Base-by-base conservation (phyloP, 2,888 invertebrate genomes). In the Acanthacorydalis orientalis region DNA sequence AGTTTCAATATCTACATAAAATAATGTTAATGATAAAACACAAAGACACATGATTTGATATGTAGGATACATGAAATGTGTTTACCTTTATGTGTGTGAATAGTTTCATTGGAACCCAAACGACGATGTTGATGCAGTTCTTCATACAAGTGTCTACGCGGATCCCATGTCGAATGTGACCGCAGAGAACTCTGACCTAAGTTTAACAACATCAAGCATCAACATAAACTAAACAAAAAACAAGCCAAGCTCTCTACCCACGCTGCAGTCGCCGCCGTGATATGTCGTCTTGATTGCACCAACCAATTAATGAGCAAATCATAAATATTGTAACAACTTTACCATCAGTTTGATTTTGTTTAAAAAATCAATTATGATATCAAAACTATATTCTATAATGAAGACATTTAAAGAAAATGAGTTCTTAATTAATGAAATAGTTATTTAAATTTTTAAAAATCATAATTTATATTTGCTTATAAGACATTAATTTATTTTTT, bases 61-160 rank as follows among this genome's bases (percentile, higher is more conserved):
- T 37, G 37, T 37, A 37, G n/a, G n/a, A 12, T 35, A 35, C 7
- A n/a, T 11, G 11, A 35, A 35, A n/a, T 35, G 16, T 4, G 14
- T 34, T 46, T 65, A 65, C 65, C 66, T 66, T 67, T 59, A 52
- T 66, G 65, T 55, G 75, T 77, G 56, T 78, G 77, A 59, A 76
- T 68, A 56, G 78, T 78, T 62, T 79, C 80, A 56, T 77, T 77
- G 57, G 78, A 78, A 56, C 76, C 82, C 60, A 63, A 61, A 54
- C 60, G 57, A 49, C 69, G 74, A 57, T 77, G 74, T 58, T 83
- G 77, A 60, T 82, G 81, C 64, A 89, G 77, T 67, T 89, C 87
- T 72, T 89, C 89, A 70, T 89, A 89, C 72, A 88, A 83, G 64
- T 89, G 85, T 49, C 88, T 74, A 54, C 87, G 75, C 55, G 89